A percentile compares a stretch with the other conserved stretches of the same genome.
These are phyloP conservation scores for Bombycilla garrulus DNA, from an alignment of 2,113 vertebrate species.

Conservation along the genomic window DNA sequence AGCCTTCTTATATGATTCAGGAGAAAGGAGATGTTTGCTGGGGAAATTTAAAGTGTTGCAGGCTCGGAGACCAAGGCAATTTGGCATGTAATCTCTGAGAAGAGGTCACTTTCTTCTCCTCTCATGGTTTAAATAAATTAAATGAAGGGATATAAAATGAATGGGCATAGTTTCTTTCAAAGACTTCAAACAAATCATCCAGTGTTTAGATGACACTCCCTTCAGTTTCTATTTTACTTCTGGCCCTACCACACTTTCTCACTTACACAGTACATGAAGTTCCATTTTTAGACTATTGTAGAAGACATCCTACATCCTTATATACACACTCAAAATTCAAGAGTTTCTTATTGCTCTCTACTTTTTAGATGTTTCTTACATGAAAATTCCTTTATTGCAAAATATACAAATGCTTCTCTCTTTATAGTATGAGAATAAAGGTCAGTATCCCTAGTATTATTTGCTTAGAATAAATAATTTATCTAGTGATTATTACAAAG, in stretches of 20 bases:
- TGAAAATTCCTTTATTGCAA: not conserved
- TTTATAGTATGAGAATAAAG: not conserved
- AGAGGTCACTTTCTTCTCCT: not conserved
- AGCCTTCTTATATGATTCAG: not conserved
- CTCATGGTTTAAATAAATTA: not conserved
- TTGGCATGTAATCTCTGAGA: not conserved
- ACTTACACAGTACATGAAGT: not conserved
- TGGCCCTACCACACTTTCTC: not conserved
- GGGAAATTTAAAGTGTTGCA: not conserved
- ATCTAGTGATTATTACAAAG: not conserved
- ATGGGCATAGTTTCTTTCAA: not conserved
- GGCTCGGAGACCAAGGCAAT: not conserved
- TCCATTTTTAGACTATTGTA: accelerated
- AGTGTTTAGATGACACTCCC: not conserved
- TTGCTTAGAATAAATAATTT: not conserved
- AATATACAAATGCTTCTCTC: not conserved
- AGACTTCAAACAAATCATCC: not conserved
- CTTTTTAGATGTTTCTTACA: not conserved
- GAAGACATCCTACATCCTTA: not conserved
- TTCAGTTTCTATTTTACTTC: not conserved
- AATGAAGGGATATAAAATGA: not conserved
- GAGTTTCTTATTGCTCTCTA: not conserved
- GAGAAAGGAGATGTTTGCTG: not conserved
- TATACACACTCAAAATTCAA: not conserved
- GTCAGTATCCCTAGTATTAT: not conserved